Evolutionary conservation across 2,797 vertebrate genomes (phyloP).

Genomic region (Molothrus ater): DNA sequence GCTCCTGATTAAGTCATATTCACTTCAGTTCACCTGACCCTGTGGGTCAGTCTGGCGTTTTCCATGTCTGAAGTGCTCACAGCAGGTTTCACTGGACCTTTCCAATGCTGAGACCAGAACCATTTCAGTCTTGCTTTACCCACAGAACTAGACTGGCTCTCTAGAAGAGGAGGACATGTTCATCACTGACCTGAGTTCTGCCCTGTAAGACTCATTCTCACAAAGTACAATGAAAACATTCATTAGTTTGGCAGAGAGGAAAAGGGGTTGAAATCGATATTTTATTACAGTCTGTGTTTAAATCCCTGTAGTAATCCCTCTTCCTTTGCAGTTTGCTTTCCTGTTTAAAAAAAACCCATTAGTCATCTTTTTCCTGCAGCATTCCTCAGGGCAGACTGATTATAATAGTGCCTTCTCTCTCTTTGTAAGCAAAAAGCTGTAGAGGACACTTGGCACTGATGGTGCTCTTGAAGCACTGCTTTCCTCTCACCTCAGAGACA

Average conservation of each 20-base stretch:
- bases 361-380: neutral
- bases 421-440: neutral
- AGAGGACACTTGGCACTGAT: neutral
- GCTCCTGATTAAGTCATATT: neutral
- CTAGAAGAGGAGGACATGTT: neutral
- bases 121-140: neutral
- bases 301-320: neutral
- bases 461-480: neutral
- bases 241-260: neutral
- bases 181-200: neutral
- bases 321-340: neutral
- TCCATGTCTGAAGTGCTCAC: neutral
- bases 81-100: neutral
- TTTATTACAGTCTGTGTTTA: neutral
- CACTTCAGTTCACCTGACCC: neutral
- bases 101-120: neutral
- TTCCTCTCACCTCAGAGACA: neutral
- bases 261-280: neutral
- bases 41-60: accelerated
- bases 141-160: neutral
- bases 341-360: neutral
- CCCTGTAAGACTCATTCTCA: neutral
- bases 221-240: neutral
- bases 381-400: neutral
- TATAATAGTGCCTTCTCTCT: neutral